Conservation (phyloP, 2,113 vertebrate species). For the Lophura nycthemera region DNA sequence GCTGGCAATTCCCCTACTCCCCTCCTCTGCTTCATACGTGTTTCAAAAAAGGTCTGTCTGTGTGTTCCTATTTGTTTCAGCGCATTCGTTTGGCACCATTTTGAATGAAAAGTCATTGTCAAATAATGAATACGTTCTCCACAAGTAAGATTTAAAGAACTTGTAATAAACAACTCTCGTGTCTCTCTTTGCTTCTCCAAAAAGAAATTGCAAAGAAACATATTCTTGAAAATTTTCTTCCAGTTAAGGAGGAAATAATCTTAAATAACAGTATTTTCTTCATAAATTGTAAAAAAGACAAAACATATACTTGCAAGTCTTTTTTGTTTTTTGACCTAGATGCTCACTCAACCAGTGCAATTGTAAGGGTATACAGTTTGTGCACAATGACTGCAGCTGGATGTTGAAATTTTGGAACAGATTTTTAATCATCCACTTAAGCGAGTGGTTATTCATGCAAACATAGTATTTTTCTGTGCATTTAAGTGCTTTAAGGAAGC, state of each 20-base stretch:
- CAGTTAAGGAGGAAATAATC: neutral
- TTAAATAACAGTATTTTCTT: neutral
- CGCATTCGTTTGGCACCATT: neutral
- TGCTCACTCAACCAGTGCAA: accelerated
- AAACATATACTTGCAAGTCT: accelerated
- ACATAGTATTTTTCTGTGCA: neutral
- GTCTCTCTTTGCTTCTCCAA: neutral
- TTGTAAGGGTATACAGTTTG: neutral
- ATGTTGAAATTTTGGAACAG: neutral
- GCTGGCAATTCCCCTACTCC: neutral
- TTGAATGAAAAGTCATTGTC: neutral
- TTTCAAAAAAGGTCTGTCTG: neutral
- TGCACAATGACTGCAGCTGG: neutral
- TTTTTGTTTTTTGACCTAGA: neutral
- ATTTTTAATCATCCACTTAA: neutral
- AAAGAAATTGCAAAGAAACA: neutral
- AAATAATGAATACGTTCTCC: neutral
- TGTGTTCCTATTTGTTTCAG: neutral
- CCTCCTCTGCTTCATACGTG: neutral
- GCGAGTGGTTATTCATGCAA: neutral
- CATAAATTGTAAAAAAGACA: neutral
- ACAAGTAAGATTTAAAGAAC: neutral
- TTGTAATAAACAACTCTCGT: neutral
- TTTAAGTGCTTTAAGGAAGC: neutral
- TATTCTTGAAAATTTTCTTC: neutral